These are phyloP conservation scores for Ectemnius cavifrons DNA, from an alignment of 2,888 invertebrate genomes.

Conservation along the genomic window DNA sequence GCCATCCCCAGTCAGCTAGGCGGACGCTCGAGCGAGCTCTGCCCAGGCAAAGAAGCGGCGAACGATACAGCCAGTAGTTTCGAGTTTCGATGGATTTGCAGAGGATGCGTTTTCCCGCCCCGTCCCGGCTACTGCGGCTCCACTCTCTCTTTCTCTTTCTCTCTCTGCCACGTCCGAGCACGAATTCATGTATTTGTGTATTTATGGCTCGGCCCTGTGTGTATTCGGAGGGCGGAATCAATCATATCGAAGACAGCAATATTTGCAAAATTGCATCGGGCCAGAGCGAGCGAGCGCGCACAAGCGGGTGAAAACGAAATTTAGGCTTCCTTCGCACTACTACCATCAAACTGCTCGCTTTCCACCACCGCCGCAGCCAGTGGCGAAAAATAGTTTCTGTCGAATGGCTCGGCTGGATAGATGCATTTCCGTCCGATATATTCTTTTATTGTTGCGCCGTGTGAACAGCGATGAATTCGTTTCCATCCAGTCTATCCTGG, in stretches of 20 bases:
- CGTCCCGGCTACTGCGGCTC: not conserved
- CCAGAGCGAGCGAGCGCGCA: not conserved
- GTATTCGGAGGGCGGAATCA: not conserved
- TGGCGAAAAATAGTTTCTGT: conserved; percentile 1
- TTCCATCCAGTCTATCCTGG: not conserved
- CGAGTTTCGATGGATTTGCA: conserved; percentile 1
- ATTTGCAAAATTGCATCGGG: conserved; percentile 4
- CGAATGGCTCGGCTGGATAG: not conserved
- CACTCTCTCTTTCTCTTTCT: not conserved
- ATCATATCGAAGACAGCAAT: conserved; percentile 10
- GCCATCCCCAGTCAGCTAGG: too few species aligned
- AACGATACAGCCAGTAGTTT: too few species aligned
- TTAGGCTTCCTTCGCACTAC: not conserved
- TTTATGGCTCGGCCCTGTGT: not conserved
- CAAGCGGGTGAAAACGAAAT: not conserved
- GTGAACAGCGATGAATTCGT: not conserved
- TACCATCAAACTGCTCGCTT: too few species aligned
- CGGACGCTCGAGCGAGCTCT: too few species aligned
- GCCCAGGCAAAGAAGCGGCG: not conserved
- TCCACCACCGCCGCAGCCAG: not conserved
- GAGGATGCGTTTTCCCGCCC: conserved; percentile 1
- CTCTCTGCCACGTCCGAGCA: not conserved
- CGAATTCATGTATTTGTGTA: not conserved
- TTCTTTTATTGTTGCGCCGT: not conserved
- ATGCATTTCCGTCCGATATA: conserved; percentile 2